phyloP scores from a whole-genome alignment of 2,888 invertebrate species.

The Macaria liturata region DNA sequence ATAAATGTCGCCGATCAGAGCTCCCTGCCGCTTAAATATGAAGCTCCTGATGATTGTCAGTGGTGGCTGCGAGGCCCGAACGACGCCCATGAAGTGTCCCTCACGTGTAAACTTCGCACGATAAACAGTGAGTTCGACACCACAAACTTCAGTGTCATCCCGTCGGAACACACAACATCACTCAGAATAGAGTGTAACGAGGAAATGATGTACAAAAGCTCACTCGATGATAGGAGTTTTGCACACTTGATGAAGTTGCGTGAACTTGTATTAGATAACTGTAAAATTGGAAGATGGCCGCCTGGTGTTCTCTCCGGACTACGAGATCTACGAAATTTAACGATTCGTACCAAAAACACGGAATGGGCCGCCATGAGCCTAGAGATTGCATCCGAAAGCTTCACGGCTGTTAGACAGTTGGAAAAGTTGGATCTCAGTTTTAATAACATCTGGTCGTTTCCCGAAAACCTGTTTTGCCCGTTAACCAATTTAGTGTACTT shows the following conservation, averaged over 20 bases:
- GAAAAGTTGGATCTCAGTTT: slow-evolving; percentile 93
- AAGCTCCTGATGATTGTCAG: slow-evolving; percentile 94
- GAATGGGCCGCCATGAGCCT: slow-evolving; percentile 93
- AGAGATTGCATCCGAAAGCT: slow-evolving; percentile 91
- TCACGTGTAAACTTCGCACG: slow-evolving; percentile 91
- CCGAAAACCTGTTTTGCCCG: slow-evolving; percentile 93
- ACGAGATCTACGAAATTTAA: slow-evolving; percentile 91
- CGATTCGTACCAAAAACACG: slow-evolving; percentile 92
- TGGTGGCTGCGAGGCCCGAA: slow-evolving; percentile 87
- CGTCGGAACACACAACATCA: slow-evolving; percentile 91
- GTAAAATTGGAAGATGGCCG: slow-evolving; percentile 93
- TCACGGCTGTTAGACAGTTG: slow-evolving; percentile 89
- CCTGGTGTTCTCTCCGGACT: slow-evolving; percentile 91
- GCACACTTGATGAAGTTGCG: slow-evolving; percentile 91
- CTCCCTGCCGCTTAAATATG: slow-evolving; percentile 84
- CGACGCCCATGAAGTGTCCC: slow-evolving; percentile 87
- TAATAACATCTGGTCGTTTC: slow-evolving; percentile 95
- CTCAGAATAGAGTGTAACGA: slow-evolving; percentile 91
- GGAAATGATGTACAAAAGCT: slow-evolving; percentile 90
- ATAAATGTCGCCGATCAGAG: slow-evolving; percentile 77
- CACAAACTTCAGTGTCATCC: slow-evolving; percentile 94
- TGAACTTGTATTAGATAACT: slow-evolving; percentile 92
- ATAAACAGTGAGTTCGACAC: slow-evolving; percentile 95
- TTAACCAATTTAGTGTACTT: slow-evolving; percentile 90
- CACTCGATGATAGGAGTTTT: slow-evolving; percentile 90